Evolutionary conservation across 2,113 vertebrate species (phyloP), one percentile per base, ranked within the genome.

Genomic region (Gasterosteus nipponicus): DNA sequence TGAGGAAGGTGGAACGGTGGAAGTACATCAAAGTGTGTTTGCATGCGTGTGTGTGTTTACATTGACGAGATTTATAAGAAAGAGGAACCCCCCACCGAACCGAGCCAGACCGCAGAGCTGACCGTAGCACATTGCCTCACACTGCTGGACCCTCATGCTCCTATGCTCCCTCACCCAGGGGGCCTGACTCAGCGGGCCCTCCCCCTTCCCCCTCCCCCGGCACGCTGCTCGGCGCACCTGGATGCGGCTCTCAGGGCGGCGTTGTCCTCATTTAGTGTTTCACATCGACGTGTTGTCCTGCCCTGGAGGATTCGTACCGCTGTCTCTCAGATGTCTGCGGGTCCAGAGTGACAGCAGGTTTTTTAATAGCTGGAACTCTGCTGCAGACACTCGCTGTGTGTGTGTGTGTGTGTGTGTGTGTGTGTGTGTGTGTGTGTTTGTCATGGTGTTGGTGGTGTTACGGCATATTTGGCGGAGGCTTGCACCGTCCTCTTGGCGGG

Each of bases 121-220:
- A 86, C 83, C 79, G 75, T 26, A 85, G 87, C 89, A 86, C 53
- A 57, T 84, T 73, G 66, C 73, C 57, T 62, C 42, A 78, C 39
- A 19, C 18, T 41, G 65, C 46, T 3, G 33, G 12, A 8, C 69
- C 79, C 80, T 79, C 54, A 26, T 49, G 63, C 58, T 79, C 66
- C 47, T 67, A 35, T 64, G 22, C 26, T n/a, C 49, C 22, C 41
- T 86, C 85, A 85, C 49, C 57, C 35, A 73, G 77, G 14, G 35
- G 75, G 74, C 78, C 86, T 87, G 87, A 88, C 70, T 87, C 89
- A 88, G 84, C 58, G 6, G 60, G 10, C 56, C 53, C 2, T 74
- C 46, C 59, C 22, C 22, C 22, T 26, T 1, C 22, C 22, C 22
- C 22, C 22, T 26, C 22, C 22, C 22, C 22, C 22, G 22, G 22